phyloP scores from a whole-genome alignment of 1,140 invertebrate genomes.

The Orchesella cincta region DNA sequence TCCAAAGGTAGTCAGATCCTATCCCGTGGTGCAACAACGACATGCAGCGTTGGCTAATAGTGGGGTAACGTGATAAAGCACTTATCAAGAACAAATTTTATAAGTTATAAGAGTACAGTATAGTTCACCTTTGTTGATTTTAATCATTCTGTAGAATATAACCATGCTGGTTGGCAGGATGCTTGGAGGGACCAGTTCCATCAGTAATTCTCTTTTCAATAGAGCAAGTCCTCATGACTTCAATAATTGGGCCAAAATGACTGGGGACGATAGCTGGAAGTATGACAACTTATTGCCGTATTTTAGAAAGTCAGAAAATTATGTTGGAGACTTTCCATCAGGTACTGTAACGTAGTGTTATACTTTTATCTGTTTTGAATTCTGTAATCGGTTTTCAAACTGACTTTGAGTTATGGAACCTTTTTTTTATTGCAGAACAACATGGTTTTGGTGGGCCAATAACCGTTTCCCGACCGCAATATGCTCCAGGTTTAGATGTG shows the following conservation, averaged over 20 bases:
- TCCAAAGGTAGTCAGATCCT: not conserved
- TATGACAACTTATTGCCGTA: not conserved
- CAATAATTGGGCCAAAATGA: not conserved
- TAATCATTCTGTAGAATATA: not conserved
- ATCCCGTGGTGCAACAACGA: not conserved
- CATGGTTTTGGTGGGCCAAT: constrained; percentile 30
- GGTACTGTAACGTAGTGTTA: not conserved
- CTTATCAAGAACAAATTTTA: not conserved
- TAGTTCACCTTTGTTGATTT: not conserved
- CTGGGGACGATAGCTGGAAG: not conserved
- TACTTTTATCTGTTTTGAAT: not conserved
- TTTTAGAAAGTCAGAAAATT: not conserved
- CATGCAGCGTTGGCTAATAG: not conserved
- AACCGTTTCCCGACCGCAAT: not conserved
- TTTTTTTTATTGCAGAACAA: constrained; percentile 35
- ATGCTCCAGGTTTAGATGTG: not conserved
- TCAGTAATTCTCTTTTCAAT: not conserved
- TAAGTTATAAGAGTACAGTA: not conserved
- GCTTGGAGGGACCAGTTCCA: not conserved
- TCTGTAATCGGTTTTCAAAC: not conserved
- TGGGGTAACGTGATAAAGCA: constrained; percentile 1
- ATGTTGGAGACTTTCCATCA: not conserved
- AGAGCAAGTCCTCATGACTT: not conserved
- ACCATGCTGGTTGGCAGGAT: not conserved
- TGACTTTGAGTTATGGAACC: not conserved